Evolutionary conservation across 37 sponge, comb jelly and placozoan species (phyloP).

Genomic region (Cliona cf. orientalis): DNA sequence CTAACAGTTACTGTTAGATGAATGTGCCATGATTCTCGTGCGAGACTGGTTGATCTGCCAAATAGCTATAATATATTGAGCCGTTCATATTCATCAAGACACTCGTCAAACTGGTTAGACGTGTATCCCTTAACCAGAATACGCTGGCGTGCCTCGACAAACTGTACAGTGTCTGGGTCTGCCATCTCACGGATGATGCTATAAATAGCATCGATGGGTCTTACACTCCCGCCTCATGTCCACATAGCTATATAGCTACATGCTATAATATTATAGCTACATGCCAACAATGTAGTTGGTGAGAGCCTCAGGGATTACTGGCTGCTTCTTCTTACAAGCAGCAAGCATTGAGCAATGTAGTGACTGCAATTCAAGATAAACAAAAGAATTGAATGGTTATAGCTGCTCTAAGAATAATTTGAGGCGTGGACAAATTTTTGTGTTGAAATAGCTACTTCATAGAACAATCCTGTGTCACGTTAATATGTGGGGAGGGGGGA

Average conservation of each 20-base stretch:
- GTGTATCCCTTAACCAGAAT: conserved; percentile 93
- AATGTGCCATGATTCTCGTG: conserved; percentile 94
- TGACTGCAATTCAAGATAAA: conserved; percentile 50
- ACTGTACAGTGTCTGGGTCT: conserved; percentile 81
- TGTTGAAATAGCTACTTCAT: too few species aligned
- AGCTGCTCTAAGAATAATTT: too few species aligned
- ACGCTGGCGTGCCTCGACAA: conserved; percentile 93
- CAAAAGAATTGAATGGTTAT: too few species aligned
- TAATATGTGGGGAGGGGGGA: too few species aligned
- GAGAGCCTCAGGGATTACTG: conserved; percentile 87
- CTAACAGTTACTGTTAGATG: too few species aligned
- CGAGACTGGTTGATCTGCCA: conserved; percentile 94
- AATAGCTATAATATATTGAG: too few species aligned
- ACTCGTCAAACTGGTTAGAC: conserved; percentile 94
- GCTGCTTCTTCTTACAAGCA: conserved; percentile 82
- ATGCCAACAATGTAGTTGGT: conserved; percentile 91
- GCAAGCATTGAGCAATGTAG: too few species aligned
- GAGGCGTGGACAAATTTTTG: too few species aligned
- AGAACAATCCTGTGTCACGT: too few species aligned
- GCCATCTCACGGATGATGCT: conserved; percentile 89
- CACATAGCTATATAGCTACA: too few species aligned
- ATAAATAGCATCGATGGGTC: conserved; percentile 96
- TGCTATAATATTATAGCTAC: too few species aligned
- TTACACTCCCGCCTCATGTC: conserved; percentile 70
- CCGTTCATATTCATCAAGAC: conserved; percentile 95